These are phyloP conservation scores for Drosophila flavopinicola DNA, from an alignment of 2,888 invertebrate species.

Conservation along the genomic window DNA sequence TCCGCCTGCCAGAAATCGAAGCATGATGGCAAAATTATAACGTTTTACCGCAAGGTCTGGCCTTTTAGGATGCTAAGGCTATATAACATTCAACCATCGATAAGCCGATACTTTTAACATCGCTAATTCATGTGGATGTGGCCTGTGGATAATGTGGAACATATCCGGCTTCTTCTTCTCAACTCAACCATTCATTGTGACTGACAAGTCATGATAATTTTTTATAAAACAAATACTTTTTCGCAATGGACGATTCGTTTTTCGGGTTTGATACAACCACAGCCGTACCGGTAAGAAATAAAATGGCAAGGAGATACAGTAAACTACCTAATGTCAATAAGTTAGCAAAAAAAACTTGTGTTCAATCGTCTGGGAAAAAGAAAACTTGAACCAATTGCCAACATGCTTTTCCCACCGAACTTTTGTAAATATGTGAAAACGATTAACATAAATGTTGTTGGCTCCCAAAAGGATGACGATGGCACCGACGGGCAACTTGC, in stretches of 20 bases:
- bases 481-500: constrained; percentile 86
- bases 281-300: constrained; percentile 87
- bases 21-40: no score
- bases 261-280: constrained; percentile 92
- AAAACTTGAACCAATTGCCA: constrained; percentile 33
- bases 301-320: not conserved
- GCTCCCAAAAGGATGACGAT: constrained; percentile 79
- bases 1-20: no score
- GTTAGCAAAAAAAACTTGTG: not conserved
- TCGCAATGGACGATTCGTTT: constrained; percentile 93
- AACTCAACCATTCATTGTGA: constrained; percentile 84
- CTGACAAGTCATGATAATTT: constrained; percentile 89
- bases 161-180: constrained; percentile 50
- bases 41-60: no score
- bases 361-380: constrained; percentile 11
- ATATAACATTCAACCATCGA: constrained; percentile 16
- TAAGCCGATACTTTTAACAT: constrained; percentile 23
- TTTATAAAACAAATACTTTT: constrained; percentile 86
- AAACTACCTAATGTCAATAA: not conserved
- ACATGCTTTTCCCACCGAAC: constrained; percentile 24
- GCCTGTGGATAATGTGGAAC: constrained; percentile 53
- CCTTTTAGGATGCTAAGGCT: not conserved
- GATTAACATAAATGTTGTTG: not conserved
- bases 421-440: constrained; percentile 2
- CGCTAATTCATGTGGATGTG: constrained; percentile 46